Percentiles rank a stretch among this genome's conserved stretches.
Conservation (phyloP, 2,797 vertebrate genomes). For the Paramormyrops hopkinsi region DNA sequence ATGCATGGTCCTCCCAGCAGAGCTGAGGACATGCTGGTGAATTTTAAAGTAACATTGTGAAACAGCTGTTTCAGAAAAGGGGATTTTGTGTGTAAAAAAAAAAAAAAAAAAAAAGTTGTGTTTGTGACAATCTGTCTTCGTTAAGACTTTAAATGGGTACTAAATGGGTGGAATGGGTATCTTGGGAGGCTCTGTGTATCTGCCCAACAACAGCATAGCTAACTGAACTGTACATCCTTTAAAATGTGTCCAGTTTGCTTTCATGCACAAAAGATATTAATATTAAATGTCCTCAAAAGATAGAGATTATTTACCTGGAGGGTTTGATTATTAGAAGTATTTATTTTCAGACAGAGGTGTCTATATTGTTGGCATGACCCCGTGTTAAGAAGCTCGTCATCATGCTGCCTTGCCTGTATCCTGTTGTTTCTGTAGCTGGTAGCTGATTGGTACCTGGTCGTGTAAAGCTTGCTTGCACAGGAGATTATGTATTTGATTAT, state of each 20-base stretch:
- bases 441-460: neutral
- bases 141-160: conserved; percentile 18
- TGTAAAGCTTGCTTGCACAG: conserved; percentile 11
- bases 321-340: conserved; percentile 20
- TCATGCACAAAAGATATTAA: conserved; percentile 12
- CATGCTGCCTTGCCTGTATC: conserved; percentile 10
- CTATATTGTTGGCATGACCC: conserved; percentile 21
- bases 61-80: neutral
- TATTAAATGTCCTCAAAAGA: conserved; percentile 9
- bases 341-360: conserved; percentile 23
- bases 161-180: neutral
- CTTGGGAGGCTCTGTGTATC: neutral
- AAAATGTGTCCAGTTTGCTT: neutral
- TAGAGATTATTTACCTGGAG: neutral
- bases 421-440: neutral
- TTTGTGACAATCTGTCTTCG: conserved; percentile 25
- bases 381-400: conserved; percentile 10
- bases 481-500: conserved; percentile 11
- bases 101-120: neutral
- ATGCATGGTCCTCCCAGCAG: neutral
- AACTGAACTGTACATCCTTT: conserved; percentile 11
- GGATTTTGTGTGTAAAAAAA: neutral
- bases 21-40: neutral
- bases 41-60: neutral
- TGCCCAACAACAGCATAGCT: neutral